Conservation (phyloP, 2,888 invertebrate species). For the Ischnura elegans region DNA sequence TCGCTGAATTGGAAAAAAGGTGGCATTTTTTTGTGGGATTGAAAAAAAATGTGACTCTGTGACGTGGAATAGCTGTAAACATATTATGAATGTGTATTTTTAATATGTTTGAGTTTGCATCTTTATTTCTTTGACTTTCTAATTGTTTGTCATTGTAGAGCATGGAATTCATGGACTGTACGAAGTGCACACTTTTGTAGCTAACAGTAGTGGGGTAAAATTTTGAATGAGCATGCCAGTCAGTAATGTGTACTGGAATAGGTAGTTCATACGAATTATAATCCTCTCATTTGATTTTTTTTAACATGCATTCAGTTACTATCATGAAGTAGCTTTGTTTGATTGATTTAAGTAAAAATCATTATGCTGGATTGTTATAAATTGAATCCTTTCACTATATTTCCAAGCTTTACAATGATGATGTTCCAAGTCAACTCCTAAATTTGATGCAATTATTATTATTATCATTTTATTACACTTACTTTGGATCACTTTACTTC, state of each 20-base stretch:
- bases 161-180: conserved; percentile 66
- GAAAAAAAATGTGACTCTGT: conserved; percentile 55
- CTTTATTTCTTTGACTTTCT: conserved; percentile 70
- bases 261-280: background rate
- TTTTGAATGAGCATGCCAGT: conserved; percentile 64
- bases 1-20: conserved; percentile 9
- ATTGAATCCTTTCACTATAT: background rate
- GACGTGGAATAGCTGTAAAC: conserved; percentile 55
- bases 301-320: background rate
- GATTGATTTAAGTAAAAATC: background rate
- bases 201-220: conserved; percentile 51
- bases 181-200: conserved; percentile 61
- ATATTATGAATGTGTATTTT: conserved; percentile 63
- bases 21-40: conserved; percentile 55
- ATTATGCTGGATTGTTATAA: background rate
- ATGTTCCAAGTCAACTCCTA: background rate
- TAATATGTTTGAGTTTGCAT: conserved; percentile 70
- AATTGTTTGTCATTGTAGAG: conserved; percentile 67
- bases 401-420: conserved; percentile 66
- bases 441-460: background rate
- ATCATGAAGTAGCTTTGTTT: background rate
- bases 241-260: conserved; percentile 30
- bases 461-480: conserved; percentile 30
- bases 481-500: conserved; percentile 55
- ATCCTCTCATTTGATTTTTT: background rate